A percentile compares a stretch with the other conserved stretches of the same genome.
Evolutionary conservation across 64 coral and sea anemone genomes (phyloP).

Genomic region (Stichodactyla mertensii): DNA sequence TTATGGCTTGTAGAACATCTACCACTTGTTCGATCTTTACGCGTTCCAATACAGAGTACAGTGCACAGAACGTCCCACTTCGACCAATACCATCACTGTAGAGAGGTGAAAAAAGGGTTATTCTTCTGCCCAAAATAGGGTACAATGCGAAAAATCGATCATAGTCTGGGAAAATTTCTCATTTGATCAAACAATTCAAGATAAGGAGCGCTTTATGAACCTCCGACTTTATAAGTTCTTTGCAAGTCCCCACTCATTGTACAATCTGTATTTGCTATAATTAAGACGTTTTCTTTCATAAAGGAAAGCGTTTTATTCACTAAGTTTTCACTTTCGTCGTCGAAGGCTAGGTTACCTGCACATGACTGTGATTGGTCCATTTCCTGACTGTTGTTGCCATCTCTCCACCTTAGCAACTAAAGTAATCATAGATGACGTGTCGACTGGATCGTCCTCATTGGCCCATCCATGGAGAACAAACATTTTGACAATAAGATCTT

Average conservation of each 20-base stretch:
- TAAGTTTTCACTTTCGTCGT: neutral
- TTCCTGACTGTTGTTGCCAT: constrained; percentile 97
- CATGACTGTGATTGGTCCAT: constrained; percentile 88
- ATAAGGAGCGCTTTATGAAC: too few species aligned
- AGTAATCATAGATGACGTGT: constrained; percentile 50
- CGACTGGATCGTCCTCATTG: constrained; percentile 42
- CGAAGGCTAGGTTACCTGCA: constrained; percentile 59
- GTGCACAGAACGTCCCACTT: constrained; percentile 83
- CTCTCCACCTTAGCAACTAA: constrained; percentile 85
- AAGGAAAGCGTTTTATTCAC: too few species aligned
- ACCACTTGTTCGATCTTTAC: constrained; percentile 88
- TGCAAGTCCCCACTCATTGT: too few species aligned
- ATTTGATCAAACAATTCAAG: too few species aligned
- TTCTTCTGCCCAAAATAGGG: too few species aligned
- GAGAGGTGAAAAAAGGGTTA: neutral
- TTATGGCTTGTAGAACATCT: constrained; percentile 81
- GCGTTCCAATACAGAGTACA: constrained; percentile 81
- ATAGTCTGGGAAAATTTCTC: too few species aligned
- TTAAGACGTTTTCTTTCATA: too few species aligned
- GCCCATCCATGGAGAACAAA: constrained; percentile 76
- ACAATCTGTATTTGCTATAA: too few species aligned
- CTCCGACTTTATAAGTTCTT: too few species aligned
- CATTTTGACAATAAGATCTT: constrained; percentile 66
- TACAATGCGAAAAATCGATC: too few species aligned
- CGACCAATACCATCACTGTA: constrained; percentile 72